phyloP scores from a whole-genome alignment of 2,797 vertebrate genomes.

The Selene dorsalis region DNA sequence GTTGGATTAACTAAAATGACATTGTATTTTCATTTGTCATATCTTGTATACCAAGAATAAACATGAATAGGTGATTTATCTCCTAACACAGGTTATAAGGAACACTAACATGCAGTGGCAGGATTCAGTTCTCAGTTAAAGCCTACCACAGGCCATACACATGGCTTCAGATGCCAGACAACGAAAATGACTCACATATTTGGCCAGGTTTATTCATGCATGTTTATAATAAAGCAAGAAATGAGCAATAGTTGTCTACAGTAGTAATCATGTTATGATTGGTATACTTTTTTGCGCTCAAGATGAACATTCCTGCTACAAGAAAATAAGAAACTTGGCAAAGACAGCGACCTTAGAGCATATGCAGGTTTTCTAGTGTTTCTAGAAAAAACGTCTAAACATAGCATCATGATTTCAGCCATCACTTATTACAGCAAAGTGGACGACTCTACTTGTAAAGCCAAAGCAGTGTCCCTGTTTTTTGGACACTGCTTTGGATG shows the following conservation, averaged over 20 bases:
- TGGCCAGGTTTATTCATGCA: neutral
- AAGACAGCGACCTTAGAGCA: neutral
- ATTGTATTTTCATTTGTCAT: neutral
- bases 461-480: slow-evolving; percentile 2
- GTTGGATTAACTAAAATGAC: neutral
- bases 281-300: neutral
- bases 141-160: neutral
- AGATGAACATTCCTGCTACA: neutral
- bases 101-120: neutral
- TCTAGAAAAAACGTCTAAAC: neutral
- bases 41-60: neutral
- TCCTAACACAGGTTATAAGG: neutral
- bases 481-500: too few relatives aligned
- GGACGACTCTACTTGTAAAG: neutral
- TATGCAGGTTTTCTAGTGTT: neutral
- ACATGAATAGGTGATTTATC: neutral
- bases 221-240: slow-evolving; percentile 11
- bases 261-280: neutral
- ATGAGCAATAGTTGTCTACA: too few relatives aligned
- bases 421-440: neutral
- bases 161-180: too few relatives aligned
- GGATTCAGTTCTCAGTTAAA: neutral
- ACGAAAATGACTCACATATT: neutral
- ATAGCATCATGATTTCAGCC: neutral
- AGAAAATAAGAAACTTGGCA: neutral